Conservation (phyloP, 2,888 invertebrate genomes). For the Crioceris asparagi region DNA sequence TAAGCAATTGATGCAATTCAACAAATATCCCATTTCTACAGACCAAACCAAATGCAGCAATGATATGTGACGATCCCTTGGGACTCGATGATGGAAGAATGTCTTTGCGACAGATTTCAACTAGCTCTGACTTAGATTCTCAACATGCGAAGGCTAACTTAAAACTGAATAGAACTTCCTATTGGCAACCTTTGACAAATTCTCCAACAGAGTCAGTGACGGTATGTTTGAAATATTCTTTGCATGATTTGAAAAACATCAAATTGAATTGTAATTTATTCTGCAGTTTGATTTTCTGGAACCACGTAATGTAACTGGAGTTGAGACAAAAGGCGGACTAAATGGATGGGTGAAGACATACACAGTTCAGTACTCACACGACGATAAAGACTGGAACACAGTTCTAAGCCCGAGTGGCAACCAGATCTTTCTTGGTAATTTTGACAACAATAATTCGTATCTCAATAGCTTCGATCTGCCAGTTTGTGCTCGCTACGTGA, state of each 20-base stretch:
- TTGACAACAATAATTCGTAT: constrained; percentile 50
- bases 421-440: constrained; percentile 61
- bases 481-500: constrained; percentile 55
- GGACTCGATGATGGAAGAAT: constrained; percentile 56
- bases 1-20: too few relatives aligned
- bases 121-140: constrained; percentile 45
- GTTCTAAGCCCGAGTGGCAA: constrained; percentile 45
- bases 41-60: too few relatives aligned
- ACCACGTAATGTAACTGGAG: constrained; percentile 65
- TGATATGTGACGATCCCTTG: constrained; percentile 66
- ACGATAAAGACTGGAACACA: constrained; percentile 60
- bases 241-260: background rate
- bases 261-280: background rate
- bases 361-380: constrained; percentile 61
- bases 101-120: constrained; percentile 52
- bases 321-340: constrained; percentile 61
- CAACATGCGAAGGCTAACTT: constrained; percentile 38
- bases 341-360: constrained; percentile 67
- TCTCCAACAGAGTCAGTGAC: constrained; percentile 60
- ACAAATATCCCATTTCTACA: too few relatives aligned
- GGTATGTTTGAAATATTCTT: constrained; percentile 34
- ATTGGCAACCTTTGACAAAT: constrained; percentile 58
- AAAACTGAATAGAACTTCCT: constrained; percentile 39
- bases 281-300: constrained; percentile 65
- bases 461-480: constrained; percentile 61